Evolutionary conservation across 2,797 vertebrate species (phyloP), one percentile per base, ranked within the genome.

Genomic region (Falco novaeseelandiae): DNA sequence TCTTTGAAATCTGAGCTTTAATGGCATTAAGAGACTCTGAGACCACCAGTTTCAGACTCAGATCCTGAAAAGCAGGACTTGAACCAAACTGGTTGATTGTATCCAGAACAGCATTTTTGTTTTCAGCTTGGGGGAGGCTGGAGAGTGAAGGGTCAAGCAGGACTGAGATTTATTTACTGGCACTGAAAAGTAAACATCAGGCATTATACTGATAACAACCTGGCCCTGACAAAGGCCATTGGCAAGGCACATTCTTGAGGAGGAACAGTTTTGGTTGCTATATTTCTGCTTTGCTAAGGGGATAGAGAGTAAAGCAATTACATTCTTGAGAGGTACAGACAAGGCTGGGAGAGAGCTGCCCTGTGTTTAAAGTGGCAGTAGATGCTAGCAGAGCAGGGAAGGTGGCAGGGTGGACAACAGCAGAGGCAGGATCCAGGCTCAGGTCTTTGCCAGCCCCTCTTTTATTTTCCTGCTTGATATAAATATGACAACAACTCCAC

Each of bases 31-130:
- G 96, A 97, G 94, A 86, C 95, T 93, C 86, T 16, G 80, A 95
- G 96, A 93, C 96, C 94, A 95, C 94, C 95, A 73, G 70, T 83
- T 93, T 91, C 91, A 92, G 95, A 63, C 83, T 87, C 59, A 71
- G 95, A 94, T 96, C 96, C 97, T 96, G 96, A 98, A 98, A 98
- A 97, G 97, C 98, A 97, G 97, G 98, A 98, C 97, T 97, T 97
- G 92, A 89, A 93, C 96, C 97, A 97, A 98, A 98, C 97, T 97
- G 98, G 98, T 98, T 98, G 98, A 98, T 99, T 99, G 98, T 98
- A 98, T 98, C 98, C 98, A 98, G 98, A 99, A 98, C 98, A 98
- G 98, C 98, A 98, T 99, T 98, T 98, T 98, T 97, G 93, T 99
- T 98, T 98, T 83, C 93, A 98, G 97, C 98, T 98, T 93, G 70